Evolutionary conservation across 2,113 vertebrate genomes (phyloP).

Genomic region (Neoarius graeffei): DNA sequence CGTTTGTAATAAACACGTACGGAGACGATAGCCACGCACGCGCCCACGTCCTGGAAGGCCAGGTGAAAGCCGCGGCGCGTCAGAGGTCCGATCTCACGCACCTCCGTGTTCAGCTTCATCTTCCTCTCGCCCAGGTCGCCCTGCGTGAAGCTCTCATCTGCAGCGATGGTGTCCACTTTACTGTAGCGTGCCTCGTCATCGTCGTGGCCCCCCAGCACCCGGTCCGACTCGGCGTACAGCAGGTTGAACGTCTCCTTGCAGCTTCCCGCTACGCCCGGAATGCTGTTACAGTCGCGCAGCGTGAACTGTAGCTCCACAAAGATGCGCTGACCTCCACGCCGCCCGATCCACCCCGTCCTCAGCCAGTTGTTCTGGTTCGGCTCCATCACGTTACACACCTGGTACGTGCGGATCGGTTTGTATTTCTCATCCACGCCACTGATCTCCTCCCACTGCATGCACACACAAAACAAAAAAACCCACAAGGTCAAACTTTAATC

Average conservation of each 20-base stretch:
- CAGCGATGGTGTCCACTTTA: conserved; percentile 95
- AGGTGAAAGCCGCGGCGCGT: conserved; percentile 91
- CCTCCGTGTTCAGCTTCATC: conserved; percentile 98
- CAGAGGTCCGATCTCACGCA: conserved; percentile 92
- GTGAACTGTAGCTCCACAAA: conserved; percentile 98
- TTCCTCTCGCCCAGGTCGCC: conserved; percentile 93
- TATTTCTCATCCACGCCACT: conserved; percentile 92
- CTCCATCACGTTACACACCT: conserved; percentile 97
- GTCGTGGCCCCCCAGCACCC: conserved; percentile 77
- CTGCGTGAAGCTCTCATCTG: conserved; percentile 96
- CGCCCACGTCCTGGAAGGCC: conserved; percentile 95
- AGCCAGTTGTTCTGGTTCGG: conserved; percentile 97
- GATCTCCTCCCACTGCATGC: conserved; percentile 94
- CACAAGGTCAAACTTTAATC: background rate
- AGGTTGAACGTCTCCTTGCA: conserved; percentile 99
- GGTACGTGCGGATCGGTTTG: conserved; percentile 92
- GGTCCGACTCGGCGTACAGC: conserved; percentile 86
- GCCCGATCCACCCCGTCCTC: conserved; percentile 90
- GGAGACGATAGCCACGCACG: conserved; percentile 92
- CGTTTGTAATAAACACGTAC: conserved; percentile 96
- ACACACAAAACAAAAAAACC: background rate
- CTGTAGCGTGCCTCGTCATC: conserved; percentile 78
- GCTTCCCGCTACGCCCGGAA: conserved; percentile 87
- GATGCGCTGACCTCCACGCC: conserved; percentile 87
- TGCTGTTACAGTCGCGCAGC: conserved; percentile 94